phyloP scores from a whole-genome alignment of 2,888 invertebrate species.

The Neoaliturus tenellus region DNA sequence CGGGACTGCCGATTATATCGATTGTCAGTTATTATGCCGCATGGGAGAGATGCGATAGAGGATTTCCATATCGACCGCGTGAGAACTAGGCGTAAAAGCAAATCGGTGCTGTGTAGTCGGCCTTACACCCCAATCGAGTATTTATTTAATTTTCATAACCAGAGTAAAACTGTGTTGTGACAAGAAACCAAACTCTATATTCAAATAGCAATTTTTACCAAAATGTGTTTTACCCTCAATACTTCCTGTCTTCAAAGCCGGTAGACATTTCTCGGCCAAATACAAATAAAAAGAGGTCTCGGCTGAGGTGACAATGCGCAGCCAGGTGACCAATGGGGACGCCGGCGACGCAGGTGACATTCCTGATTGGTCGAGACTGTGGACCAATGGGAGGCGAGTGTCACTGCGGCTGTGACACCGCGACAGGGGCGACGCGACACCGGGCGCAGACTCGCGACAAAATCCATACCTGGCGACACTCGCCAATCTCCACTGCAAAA shows the following conservation, averaged over 20 bases:
- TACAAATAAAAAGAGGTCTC: constrained; percentile 1
- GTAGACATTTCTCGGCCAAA: not conserved
- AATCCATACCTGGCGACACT: constrained; percentile 42
- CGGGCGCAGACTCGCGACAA: constrained; percentile 36
- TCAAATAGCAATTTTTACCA: too few relatives aligned
- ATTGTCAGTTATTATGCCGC: not conserved
- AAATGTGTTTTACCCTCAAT: too few relatives aligned
- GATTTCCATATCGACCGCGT: not conserved
- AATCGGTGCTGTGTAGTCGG: too few relatives aligned
- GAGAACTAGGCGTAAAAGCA: constrained; percentile 6
- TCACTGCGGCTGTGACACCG: constrained; percentile 33
- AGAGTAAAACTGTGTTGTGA: too few relatives aligned
- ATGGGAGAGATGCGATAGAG: not conserved
- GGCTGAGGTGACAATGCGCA: constrained; percentile 26
- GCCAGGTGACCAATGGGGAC: constrained; percentile 27
- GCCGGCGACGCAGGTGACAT: constrained; percentile 25
- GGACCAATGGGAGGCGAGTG: constrained; percentile 36
- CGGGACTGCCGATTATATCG: not conserved
- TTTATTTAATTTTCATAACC: too few relatives aligned
- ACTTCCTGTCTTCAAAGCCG: not conserved
- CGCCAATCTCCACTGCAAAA: constrained; percentile 15
- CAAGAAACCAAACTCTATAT: too few relatives aligned
- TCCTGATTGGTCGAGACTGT: not conserved
- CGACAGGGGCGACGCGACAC: not conserved
- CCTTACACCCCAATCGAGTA: too few relatives aligned